Evolutionary conservation across 2,888 invertebrate genomes (phyloP).

Genomic region (Lasioglossum morio): DNA sequence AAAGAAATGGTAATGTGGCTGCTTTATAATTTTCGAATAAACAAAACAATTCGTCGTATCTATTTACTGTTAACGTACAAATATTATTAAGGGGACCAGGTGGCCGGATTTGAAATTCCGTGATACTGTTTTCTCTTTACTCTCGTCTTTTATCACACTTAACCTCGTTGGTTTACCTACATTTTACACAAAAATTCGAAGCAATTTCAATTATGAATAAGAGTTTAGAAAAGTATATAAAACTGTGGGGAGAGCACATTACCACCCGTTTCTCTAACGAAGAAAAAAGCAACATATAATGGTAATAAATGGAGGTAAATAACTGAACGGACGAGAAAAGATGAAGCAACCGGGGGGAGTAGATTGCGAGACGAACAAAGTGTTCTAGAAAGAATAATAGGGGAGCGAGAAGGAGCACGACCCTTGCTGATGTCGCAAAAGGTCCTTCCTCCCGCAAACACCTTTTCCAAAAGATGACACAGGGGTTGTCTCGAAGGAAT

Average conservation of each 20-base stretch:
- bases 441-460: conserved; percentile 63
- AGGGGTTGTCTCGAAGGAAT: conserved; percentile 29
- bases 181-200: too few species aligned
- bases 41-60: too few species aligned
- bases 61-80: too few species aligned
- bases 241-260: neutral
- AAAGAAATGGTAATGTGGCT: neutral
- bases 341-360: neutral
- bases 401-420: conserved; percentile 59
- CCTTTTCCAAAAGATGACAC: conserved; percentile 55
- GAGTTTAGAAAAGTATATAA: neutral
- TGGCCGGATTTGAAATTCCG: too few species aligned
- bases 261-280: neutral
- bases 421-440: conserved; percentile 70
- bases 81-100: too few species aligned
- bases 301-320: neutral
- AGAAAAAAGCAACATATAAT: neutral
- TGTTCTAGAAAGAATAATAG: conserved; percentile 17
- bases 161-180: too few species aligned
- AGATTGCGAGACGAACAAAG: neutral
- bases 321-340: neutral
- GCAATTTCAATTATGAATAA: too few species aligned
- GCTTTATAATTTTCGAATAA: neutral
- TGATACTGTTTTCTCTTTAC: too few species aligned
- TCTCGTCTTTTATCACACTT: too few species aligned